Percentiles rank a stretch among this genome's conserved stretches.
phyloP scores from a whole-genome alignment of 1,140 invertebrate genomes.

The Cecropterus lyciades region DNA sequence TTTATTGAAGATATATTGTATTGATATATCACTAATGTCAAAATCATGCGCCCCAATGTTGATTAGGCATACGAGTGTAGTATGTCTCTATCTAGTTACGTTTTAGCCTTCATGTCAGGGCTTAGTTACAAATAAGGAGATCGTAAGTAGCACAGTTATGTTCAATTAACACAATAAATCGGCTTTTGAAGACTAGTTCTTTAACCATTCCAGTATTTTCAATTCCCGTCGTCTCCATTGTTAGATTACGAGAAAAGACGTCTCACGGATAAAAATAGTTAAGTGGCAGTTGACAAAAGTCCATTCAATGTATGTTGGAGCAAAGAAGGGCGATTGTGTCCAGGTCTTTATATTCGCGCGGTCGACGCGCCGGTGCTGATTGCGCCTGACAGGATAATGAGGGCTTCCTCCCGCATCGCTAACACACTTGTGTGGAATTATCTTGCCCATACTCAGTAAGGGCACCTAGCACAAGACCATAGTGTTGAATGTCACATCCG shows the following conservation, averaged over 20 bases:
- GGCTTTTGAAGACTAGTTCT: no score
- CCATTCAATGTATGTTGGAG: conserved; percentile 7
- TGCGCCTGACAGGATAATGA: conserved; percentile 80
- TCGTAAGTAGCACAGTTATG: background rate
- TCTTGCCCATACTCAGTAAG: conserved; percentile 56
- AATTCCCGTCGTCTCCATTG: background rate
- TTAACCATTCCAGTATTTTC: no score
- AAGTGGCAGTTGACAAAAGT: conserved; percentile 13
- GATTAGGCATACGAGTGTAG: no score
- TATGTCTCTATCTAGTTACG: background rate
- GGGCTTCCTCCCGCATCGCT: conserved; percentile 75
- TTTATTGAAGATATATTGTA: no score
- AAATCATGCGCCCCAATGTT: no score
- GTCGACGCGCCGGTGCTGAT: conserved; percentile 62
- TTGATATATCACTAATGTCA: no score
- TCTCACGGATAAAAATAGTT: conserved; percentile 17
- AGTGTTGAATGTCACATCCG: background rate
- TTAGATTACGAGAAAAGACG: background rate
- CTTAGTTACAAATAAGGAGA: background rate
- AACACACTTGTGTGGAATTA: conserved; percentile 66
- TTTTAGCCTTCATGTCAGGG: background rate
- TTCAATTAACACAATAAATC: background rate
- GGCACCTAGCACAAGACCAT: conserved; percentile 45
- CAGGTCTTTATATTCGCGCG: conserved; percentile 48
- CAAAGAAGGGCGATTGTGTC: background rate